Evolutionary conservation across 2,113 vertebrate genomes (phyloP).

Genomic region (Bostrychus sinensis): DNA sequence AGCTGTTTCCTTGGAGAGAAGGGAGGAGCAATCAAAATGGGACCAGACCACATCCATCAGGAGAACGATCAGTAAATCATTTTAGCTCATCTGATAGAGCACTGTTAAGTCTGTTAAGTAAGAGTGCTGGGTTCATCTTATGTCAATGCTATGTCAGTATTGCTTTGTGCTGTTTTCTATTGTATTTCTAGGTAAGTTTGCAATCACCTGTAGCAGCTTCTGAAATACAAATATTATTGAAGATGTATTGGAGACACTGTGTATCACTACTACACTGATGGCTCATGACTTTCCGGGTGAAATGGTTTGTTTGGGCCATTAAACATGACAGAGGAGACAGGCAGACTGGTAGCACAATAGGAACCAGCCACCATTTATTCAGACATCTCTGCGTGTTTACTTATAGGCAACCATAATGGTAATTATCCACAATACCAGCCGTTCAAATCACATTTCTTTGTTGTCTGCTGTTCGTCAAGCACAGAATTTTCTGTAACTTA

Average conservation of each 20-base stretch:
- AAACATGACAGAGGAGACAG: slow-evolving; percentile 42
- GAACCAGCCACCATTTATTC: slow-evolving; percentile 30
- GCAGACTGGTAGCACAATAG: slow-evolving; percentile 31
- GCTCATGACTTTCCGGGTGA: slow-evolving; percentile 68
- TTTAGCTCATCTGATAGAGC: no score
- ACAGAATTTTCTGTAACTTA: slow-evolving; percentile 10
- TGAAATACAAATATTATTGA: slow-evolving; percentile 7
- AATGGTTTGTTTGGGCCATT: slow-evolving; percentile 79
- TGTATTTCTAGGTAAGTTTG: no score
- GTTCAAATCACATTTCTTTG: slow-evolving; percentile 34
- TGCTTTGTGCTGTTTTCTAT: no score
- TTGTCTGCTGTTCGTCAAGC: slow-evolving; percentile 35
- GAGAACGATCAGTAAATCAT: no score
- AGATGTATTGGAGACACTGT: slow-evolving; percentile 48
- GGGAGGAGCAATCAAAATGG: no score
- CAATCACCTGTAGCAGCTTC: neutral
- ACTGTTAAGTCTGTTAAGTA: no score
- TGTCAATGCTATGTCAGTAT: no score
- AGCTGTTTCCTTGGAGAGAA: no score
- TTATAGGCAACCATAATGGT: slow-evolving; percentile 11
- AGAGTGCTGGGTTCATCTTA: no score
- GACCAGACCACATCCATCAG: no score
- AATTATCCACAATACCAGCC: slow-evolving; percentile 19
- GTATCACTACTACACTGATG: slow-evolving; percentile 66
- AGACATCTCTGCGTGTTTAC: slow-evolving; percentile 30